A percentile compares a stretch with the other conserved stretches of the same genome.
phyloP scores from a whole-genome alignment of 2,888 invertebrate genomes.

The Cerastis leucographa region DNA sequence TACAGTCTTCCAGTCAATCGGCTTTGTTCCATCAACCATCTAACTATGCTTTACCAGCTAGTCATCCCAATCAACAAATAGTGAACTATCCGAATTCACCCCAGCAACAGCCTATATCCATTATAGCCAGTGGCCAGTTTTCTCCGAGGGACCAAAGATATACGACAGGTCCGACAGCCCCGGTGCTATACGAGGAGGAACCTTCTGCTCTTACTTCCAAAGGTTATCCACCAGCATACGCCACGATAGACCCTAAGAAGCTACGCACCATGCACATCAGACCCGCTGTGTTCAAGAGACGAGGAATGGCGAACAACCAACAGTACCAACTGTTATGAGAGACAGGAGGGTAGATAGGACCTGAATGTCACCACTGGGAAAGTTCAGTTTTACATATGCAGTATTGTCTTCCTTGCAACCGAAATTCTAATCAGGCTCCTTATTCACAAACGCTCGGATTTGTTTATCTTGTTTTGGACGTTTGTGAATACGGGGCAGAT shows the following conservation, averaged over 20 bases:
- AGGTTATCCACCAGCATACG: conserved; percentile 71
- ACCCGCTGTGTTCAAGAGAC: conserved; percentile 70
- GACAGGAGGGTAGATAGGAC: neutral
- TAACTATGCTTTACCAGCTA: conserved; percentile 56
- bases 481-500: no score
- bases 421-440: neutral
- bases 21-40: conserved; percentile 48
- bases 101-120: conserved; percentile 36
- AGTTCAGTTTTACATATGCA: neutral
- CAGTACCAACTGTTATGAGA: conserved; percentile 59
- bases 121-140: conserved; percentile 9
- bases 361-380: neutral
- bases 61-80: conserved; percentile 22
- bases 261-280: conserved; percentile 70
- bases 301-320: conserved; percentile 34
- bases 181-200: conserved; percentile 44
- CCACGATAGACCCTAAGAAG: conserved; percentile 77
- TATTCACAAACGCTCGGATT: no score
- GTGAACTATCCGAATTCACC: neutral
- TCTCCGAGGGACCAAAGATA: conserved; percentile 35
- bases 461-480: no score
- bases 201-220: conserved; percentile 45
- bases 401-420: neutral
- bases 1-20: conserved; percentile 54
- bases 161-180: conserved; percentile 59